A percentile compares a stretch with the other conserved stretches of the same genome.
Conservation (phyloP, 1,140 invertebrate genomes). For the Bombus vancouverensis region DNA sequence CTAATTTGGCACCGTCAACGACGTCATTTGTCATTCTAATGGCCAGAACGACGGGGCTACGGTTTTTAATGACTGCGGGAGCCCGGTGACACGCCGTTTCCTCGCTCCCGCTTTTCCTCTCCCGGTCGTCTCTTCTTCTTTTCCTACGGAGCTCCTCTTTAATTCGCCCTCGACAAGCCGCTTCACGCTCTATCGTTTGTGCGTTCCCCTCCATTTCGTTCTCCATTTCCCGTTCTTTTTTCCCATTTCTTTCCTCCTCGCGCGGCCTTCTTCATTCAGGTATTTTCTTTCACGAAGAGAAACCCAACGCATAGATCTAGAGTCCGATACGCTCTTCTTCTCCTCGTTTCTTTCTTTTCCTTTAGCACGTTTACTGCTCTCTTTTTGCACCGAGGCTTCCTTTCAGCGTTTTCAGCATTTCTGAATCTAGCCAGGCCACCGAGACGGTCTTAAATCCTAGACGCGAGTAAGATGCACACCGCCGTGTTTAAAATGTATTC, state of each 20-base stretch:
- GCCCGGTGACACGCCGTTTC: conserved; percentile 36
- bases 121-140: background rate
- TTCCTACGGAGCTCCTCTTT: conserved; percentile 68
- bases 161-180: conserved; percentile 76
- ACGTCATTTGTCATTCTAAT: conserved; percentile 81
- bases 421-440: background rate
- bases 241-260: background rate
- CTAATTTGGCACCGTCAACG: conserved; percentile 81
- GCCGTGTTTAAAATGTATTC: conserved; percentile 26
- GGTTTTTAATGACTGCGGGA: conserved; percentile 76
- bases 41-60: conserved; percentile 71
- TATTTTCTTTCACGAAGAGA: conserved; percentile 55
- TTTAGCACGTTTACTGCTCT: background rate
- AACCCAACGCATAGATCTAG: conserved; percentile 48
- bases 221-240: background rate
- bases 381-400: background rate
- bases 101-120: conserved; percentile 1
- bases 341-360: background rate
- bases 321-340: conserved; percentile 19
- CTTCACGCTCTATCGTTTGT: conserved; percentile 73
- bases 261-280: conserved; percentile 16
- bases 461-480: conserved; percentile 25
- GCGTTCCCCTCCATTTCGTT: background rate
- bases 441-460: conserved; percentile 54
- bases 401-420: conserved; percentile 5